A percentile compares a stretch with the other conserved stretches of the same genome.
These are phyloP conservation scores for Andrena chrysosceles DNA, from an alignment of 2,888 invertebrate species.

Conservation along the genomic window DNA sequence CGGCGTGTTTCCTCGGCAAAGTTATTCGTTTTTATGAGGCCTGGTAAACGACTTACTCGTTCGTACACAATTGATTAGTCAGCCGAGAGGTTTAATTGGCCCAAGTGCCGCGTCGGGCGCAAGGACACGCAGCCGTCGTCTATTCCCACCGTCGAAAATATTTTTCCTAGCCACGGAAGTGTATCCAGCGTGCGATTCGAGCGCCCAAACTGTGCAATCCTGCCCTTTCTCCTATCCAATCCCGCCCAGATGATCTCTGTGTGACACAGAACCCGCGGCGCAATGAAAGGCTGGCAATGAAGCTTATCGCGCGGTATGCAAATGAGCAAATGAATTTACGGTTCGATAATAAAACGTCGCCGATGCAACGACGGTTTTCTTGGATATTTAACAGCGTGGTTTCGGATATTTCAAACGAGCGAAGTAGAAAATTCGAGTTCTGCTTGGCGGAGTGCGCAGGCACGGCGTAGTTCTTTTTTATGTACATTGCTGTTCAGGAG, in stretches of 20 bases:
- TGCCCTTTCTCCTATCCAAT: neutral
- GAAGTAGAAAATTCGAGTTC: neutral
- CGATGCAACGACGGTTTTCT: neutral
- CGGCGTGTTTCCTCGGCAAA: conserved; percentile 39
- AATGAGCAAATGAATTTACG: conserved; percentile 52
- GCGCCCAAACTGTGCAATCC: neutral
- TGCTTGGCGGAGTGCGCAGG: too few relatives aligned
- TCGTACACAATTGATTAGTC: conserved; percentile 71
- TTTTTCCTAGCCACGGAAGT: conserved; percentile 25
- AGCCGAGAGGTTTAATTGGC: conserved; percentile 75
- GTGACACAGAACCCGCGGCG: neutral
- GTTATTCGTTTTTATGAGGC: conserved; percentile 52
- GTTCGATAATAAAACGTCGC: conserved; percentile 1
- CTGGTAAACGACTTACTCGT: conserved; percentile 47
- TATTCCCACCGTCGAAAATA: conserved; percentile 23
- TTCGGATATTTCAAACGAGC: neutral
- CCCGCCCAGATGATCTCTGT: neutral
- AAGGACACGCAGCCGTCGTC: conserved; percentile 35
- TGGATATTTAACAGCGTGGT: neutral
- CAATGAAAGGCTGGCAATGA: conserved; percentile 30
- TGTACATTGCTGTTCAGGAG: too few relatives aligned
- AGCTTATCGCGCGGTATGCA: conserved; percentile 50
- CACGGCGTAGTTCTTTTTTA: too few relatives aligned
- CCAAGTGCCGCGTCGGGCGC: conserved; percentile 68
- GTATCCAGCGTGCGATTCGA: neutral